phyloP scores from a whole-genome alignment of 2,888 invertebrate species.

The Drosophila paucipuncta region DNA sequence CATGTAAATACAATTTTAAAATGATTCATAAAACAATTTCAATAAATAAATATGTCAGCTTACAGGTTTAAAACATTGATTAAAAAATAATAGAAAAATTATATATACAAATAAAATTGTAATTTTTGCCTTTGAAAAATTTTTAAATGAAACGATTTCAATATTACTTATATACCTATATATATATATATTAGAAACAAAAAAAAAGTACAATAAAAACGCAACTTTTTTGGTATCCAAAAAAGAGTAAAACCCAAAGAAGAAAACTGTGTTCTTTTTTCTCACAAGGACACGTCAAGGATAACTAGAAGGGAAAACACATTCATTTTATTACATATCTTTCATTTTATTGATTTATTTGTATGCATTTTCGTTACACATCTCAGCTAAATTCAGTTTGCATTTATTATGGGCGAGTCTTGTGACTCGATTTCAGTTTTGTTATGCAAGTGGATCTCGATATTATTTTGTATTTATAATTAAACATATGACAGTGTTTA shows the following conservation, averaged over 20 bases:
- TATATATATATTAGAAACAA: constrained; percentile 50
- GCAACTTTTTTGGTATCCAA: constrained; percentile 76
- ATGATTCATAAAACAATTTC: not conserved
- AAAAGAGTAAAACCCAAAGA: constrained; percentile 65
- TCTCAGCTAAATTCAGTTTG: constrained; percentile 74
- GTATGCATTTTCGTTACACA: constrained; percentile 72
- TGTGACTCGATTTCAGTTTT: constrained; percentile 32
- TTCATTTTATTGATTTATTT: constrained; percentile 69
- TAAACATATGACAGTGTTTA: constrained; percentile 69
- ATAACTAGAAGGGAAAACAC: not conserved
- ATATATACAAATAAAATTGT: constrained; percentile 32
- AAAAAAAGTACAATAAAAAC: constrained; percentile 67
- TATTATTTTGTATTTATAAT: constrained; percentile 49
- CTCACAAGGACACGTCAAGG: not conserved
- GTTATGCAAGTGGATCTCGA: constrained; percentile 18
- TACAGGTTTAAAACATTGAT: not conserved
- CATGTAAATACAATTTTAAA: not conserved
- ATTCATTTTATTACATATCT: constrained; percentile 68
- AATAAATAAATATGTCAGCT: not conserved
- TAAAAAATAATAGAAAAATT: not conserved
- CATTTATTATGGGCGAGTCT: constrained; percentile 37
- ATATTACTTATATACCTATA: constrained; percentile 54
- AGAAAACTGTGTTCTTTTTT: not conserved
- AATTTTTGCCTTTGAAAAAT: constrained; percentile 73
- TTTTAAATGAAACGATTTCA: constrained; percentile 69